Evolutionary conservation across 2,888 invertebrate species (phyloP).

Genomic region (Lasioglossum lativentre): DNA sequence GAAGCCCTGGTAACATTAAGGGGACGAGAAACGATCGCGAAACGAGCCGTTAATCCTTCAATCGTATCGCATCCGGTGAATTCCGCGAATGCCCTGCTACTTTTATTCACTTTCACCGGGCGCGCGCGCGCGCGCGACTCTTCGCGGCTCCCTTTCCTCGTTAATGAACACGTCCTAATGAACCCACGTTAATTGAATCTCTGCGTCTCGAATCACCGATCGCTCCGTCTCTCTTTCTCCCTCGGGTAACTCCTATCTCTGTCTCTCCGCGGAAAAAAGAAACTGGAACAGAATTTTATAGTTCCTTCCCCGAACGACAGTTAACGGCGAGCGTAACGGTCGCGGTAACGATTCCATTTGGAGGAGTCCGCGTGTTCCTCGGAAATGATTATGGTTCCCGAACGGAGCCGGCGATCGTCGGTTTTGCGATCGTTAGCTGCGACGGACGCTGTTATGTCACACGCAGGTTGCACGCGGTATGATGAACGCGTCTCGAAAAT

Average conservation of each 20-base stretch:
- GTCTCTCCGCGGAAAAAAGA: constrained; percentile 13
- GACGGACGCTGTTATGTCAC: constrained; percentile 25
- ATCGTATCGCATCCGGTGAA: constrained; percentile 10
- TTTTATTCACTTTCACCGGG: constrained; percentile 32
- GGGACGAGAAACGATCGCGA: constrained; percentile 13
- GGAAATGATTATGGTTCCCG: constrained; percentile 31
- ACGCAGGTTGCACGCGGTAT: background rate
- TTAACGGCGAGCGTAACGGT: constrained; percentile 47
- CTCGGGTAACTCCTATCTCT: background rate
- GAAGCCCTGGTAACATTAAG: constrained; percentile 15
- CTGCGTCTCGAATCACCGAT: background rate
- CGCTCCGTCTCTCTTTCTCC: background rate
- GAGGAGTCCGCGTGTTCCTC: constrained; percentile 22
- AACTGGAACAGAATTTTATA: constrained; percentile 48
- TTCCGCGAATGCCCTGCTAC: constrained; percentile 17
- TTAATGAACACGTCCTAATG: constrained; percentile 41
- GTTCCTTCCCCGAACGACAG: constrained; percentile 38
- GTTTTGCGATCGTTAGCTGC: constrained; percentile 23
- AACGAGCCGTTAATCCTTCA: constrained; percentile 10
- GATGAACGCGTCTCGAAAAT: constrained; percentile 19
- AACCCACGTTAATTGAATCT: constrained; percentile 44
- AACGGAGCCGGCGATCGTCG: constrained; percentile 4
- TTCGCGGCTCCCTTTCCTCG: background rate
- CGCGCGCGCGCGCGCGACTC: constrained; percentile 16
- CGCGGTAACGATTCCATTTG: constrained; percentile 41